Evolutionary conservation across 2,888 invertebrate species (phyloP).

Genomic region (Hetaerina titia): DNA sequence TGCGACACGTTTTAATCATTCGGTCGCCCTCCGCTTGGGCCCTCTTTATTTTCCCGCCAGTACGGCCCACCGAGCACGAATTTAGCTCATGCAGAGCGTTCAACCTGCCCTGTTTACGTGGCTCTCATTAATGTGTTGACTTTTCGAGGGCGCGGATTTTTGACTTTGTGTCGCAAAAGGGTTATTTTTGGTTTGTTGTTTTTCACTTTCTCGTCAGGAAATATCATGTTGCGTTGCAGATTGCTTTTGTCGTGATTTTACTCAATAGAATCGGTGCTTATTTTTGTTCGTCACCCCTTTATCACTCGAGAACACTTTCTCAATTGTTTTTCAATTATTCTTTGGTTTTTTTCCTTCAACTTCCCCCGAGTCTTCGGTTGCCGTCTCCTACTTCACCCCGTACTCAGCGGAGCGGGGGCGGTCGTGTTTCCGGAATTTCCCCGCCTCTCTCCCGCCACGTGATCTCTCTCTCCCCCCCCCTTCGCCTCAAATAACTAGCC

Average conservation of each 20-base stretch:
- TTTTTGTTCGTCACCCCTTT: not conserved
- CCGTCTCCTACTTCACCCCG: not conserved
- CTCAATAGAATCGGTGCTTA: not conserved
- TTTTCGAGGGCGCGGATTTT: not conserved
- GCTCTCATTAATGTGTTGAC: not conserved
- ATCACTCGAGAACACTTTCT: not conserved
- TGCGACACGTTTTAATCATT: not conserved
- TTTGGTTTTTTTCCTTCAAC: too few relatives aligned
- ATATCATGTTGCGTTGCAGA: not conserved
- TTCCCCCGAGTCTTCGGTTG: not conserved
- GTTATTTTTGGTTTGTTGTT: too few relatives aligned
- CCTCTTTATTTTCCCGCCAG: not conserved
- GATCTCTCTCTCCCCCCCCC: not conserved
- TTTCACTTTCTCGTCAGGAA: too few relatives aligned
- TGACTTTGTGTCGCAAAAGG: too few relatives aligned
- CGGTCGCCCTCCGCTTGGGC: not conserved
- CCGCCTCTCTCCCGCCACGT: not conserved
- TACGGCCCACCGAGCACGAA: not conserved
- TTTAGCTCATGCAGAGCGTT: not conserved
- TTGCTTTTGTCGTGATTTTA: not conserved
- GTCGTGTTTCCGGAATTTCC: not conserved
- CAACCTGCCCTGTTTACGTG: not conserved
- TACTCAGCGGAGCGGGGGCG: not conserved
- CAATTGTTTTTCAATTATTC: not conserved
- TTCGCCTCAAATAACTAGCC: not conserved